phyloP scores from a whole-genome alignment of 2,888 invertebrate genomes.

The Cephonodes hylas region DNA sequence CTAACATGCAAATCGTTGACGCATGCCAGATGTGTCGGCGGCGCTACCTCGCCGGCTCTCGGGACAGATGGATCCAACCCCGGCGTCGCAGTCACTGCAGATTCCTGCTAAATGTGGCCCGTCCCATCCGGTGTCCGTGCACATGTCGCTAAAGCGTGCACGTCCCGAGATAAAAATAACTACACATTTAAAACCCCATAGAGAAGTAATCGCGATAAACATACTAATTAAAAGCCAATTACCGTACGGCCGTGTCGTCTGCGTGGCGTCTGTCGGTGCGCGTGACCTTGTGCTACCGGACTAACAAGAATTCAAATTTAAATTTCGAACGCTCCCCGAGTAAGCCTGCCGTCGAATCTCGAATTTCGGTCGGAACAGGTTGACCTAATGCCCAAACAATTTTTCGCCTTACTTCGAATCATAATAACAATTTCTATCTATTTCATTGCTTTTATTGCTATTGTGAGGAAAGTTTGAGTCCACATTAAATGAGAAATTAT shows the following conservation, averaged over 20 bases:
- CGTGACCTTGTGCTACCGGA: not conserved
- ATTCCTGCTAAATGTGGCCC: not conserved
- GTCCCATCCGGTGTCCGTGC: not conserved
- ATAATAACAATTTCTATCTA: not conserved
- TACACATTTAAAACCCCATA: not conserved
- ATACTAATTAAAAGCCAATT: not conserved
- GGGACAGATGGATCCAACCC: not conserved
- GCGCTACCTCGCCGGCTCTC: not conserved
- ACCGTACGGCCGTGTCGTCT: not conserved
- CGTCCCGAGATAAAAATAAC: not conserved
- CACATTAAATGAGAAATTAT: too few relatives aligned
- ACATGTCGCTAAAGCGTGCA: not conserved
- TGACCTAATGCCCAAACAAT: not conserved
- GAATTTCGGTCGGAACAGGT: not conserved
- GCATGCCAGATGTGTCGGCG: not conserved
- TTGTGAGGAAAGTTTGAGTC: too few relatives aligned
- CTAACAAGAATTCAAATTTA: conserved; percentile 11
- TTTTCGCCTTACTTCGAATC: not conserved
- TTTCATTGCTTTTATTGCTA: not conserved
- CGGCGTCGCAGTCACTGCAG: not conserved
- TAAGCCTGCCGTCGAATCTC: not conserved
- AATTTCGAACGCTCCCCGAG: conserved; percentile 14
- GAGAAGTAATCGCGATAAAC: not conserved
- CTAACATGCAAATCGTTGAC: not conserved
- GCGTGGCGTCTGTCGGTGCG: not conserved